Conservation (phyloP, 2,888 invertebrate genomes). For the Drosophila vallismaia region DNA sequence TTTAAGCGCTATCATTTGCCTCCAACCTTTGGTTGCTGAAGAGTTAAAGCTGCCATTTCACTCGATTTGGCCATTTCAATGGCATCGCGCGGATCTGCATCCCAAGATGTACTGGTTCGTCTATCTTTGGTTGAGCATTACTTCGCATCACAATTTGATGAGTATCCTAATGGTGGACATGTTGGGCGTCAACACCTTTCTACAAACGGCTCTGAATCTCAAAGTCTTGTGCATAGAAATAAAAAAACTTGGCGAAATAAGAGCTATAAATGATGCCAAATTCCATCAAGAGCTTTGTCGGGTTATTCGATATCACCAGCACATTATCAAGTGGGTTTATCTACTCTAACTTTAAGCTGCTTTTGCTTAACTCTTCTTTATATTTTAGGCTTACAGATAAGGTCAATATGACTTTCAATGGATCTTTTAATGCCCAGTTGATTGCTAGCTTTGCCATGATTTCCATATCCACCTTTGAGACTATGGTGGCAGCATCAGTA, state of each 20-base stretch:
- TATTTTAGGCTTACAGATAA: conserved; percentile 48
- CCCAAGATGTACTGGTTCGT: conserved; percentile 35
- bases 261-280: conserved; percentile 12
- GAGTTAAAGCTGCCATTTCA: conserved; percentile 62
- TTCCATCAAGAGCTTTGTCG: conserved; percentile 59
- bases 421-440: conserved; percentile 74
- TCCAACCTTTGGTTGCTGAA: conserved; percentile 65
- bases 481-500: conserved; percentile 57
- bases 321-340: conserved; percentile 67
- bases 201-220: conserved; percentile 73
- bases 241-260: conserved; percentile 47
- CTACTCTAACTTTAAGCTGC: not conserved
- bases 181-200: conserved; percentile 57
- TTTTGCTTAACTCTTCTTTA: not conserved
- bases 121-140: conserved; percentile 64
- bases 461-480: conserved; percentile 79
- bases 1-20: conserved; percentile 61
- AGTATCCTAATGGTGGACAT: conserved; percentile 69
- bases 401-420: conserved; percentile 67
- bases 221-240: conserved; percentile 72
- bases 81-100: conserved; percentile 47
- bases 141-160: conserved; percentile 57
- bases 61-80: conserved; percentile 65
- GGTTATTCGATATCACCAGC: conserved; percentile 73
- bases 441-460: conserved; percentile 74